A percentile compares a stretch with the other conserved stretches of the same genome.
Conservation (phyloP, 2,797 vertebrate genomes). For the Valencia hispanica region DNA sequence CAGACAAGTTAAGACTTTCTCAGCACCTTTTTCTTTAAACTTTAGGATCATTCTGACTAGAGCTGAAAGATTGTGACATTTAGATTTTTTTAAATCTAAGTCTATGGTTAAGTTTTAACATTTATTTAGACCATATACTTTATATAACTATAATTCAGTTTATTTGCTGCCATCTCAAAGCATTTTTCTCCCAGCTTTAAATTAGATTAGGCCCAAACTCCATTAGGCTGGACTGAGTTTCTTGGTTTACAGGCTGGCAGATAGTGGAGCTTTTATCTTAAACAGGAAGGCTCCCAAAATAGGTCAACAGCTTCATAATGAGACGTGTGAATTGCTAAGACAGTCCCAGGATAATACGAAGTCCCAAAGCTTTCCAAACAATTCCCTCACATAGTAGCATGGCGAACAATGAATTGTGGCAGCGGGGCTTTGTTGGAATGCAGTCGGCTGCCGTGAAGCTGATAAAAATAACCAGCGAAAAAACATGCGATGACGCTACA, state of each 20-base stretch:
- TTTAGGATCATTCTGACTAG: neutral
- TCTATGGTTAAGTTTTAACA: neutral
- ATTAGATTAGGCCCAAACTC: conserved; percentile 42
- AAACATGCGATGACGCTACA: neutral
- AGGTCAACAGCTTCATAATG: conserved; percentile 45
- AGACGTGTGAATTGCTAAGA: conserved; percentile 39
- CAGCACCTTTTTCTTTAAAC: neutral
- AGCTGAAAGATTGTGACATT: neutral
- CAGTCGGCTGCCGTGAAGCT: conserved; percentile 14
- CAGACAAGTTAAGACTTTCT: neutral
- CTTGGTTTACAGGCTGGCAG: conserved; percentile 24
- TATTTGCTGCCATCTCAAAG: conserved; percentile 18
- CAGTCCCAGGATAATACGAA: conserved; percentile 45
- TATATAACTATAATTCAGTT: neutral
- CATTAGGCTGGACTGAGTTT: conserved; percentile 24
- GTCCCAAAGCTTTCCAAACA: conserved; percentile 35
- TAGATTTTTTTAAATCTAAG: neutral
- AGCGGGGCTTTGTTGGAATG: neutral
- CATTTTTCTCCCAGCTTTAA: conserved; percentile 21
- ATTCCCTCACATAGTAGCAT: conserved; percentile 28
- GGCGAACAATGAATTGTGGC: conserved; percentile 15
- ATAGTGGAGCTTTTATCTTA: conserved; percentile 30
- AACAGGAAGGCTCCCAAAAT: conserved; percentile 48
- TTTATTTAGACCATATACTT: neutral
- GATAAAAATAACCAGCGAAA: neutral